These are phyloP conservation scores for Lapara coniferarum DNA, from an alignment of 2,888 invertebrate genomes.

Conservation along the genomic window DNA sequence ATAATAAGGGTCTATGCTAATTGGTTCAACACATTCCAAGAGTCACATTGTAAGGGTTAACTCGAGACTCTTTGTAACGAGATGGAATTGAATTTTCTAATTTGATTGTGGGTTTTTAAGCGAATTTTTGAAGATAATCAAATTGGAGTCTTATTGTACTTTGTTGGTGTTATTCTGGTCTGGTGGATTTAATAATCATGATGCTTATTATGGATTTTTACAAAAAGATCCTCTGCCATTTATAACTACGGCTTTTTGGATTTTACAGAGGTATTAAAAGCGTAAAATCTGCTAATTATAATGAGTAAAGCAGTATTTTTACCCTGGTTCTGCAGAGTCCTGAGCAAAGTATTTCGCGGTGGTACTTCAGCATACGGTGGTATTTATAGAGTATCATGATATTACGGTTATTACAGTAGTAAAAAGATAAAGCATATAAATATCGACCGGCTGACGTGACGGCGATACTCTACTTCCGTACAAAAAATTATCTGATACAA, in stretches of 20 bases:
- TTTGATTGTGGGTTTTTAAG: conserved; percentile 45
- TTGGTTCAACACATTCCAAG: conserved; percentile 68
- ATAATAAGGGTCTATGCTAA: conserved; percentile 56
- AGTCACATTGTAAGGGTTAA: conserved; percentile 52
- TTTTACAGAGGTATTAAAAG: too few species aligned
- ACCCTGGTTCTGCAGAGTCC: too few species aligned
- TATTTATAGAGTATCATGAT: too few species aligned
- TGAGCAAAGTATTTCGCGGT: too few species aligned
- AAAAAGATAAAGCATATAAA: too few species aligned
- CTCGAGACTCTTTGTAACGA: conserved; percentile 52
- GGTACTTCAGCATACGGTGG: too few species aligned
- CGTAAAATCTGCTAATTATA: too few species aligned
- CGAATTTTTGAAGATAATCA: conserved; percentile 27
- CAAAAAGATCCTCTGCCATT: background rate
- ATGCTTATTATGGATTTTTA: background rate
- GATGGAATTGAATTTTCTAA: conserved; percentile 57
- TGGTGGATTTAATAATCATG: background rate
- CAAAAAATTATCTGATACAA: background rate
- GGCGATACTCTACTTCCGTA: background rate
- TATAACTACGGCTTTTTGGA: too few species aligned
- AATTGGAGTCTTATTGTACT: background rate
- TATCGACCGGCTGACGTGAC: too few species aligned
- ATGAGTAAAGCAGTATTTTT: too few species aligned
- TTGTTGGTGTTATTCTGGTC: conserved; percentile 6
- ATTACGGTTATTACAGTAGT: too few species aligned